These are phyloP conservation scores for Caenorhabditis japonica DNA, from an alignment of 2,888 invertebrate species.

Conservation along the genomic window DNA sequence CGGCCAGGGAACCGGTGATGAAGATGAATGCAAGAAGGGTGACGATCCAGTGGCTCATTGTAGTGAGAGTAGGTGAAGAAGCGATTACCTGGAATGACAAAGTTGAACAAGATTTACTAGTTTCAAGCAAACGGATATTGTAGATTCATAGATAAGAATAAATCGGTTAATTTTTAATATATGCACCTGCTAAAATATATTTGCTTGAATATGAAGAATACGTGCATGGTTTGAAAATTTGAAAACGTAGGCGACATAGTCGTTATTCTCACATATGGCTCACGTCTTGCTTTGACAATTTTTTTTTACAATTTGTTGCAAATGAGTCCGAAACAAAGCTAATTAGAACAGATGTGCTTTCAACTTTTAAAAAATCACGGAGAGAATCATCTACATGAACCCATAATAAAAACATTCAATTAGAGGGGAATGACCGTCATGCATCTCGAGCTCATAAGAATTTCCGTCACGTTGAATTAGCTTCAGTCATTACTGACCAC, in stretches of 20 bases:
- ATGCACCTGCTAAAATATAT: too few relatives aligned
- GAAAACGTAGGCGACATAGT: too few relatives aligned
- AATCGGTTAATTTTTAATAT: too few relatives aligned
- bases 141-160: too few relatives aligned
- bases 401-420: not conserved
- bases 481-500: slow-evolving; percentile 23
- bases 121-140: too few relatives aligned
- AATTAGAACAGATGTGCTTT: slow-evolving; percentile 7
- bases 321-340: slow-evolving; percentile 17
- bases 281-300: too few relatives aligned
- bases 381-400: not conserved
- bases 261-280: too few relatives aligned
- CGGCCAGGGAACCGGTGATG: slow-evolving; percentile 36
- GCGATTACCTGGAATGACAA: slow-evolving; percentile 31
- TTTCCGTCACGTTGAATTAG: slow-evolving; percentile 37
- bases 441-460: not conserved
- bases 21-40: slow-evolving; percentile 41
- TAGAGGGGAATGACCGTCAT: slow-evolving; percentile 4
- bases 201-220: too few relatives aligned
- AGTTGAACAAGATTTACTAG: not conserved
- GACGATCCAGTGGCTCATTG: slow-evolving; percentile 51
- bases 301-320: too few relatives aligned
- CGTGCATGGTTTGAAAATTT: too few relatives aligned
- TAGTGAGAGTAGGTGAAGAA: slow-evolving; percentile 22
- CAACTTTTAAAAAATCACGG: not conserved